Evolutionary conservation across 2,113 vertebrate species (phyloP), one percentile per base, ranked within the genome.

Genomic region (Thermophis baileyi): DNA sequence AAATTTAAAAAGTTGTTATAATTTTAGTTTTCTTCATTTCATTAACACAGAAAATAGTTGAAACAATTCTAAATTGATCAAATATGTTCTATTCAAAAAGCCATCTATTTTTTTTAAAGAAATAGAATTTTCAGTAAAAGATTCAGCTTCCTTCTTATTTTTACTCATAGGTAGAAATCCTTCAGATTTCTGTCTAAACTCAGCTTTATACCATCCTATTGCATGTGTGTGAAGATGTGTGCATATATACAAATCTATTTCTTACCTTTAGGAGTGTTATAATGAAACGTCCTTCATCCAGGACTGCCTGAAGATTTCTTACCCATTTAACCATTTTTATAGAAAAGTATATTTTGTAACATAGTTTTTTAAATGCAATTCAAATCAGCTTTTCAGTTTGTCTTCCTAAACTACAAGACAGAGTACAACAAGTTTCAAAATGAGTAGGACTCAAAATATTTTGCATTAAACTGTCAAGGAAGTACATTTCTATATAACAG

Each of bases 101-200:
- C 6, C 50, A 85, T 12, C 8, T 16, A 87, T 27, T 11, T 51
- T 96, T 96, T n/a, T 9, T 3, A 89, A 54, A 25, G 30, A 35
- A 55, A 55, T 11, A 22, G 22, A 88, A 25, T 44, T 40, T 90
- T 8, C 54, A 27, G 74, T 93, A 88, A 18, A n/a, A 50, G 3
- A 53, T 86, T 93, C 7, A 2, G 27, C 89, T 94, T 94, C 51
- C n/a, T 46, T 57, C 74, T 60, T 91, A 92, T 63, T 93, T 92
- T 60, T 40, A 11, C 1, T 89, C 86, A 0, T 88, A 53, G 89
- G 12, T 92, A 40, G 89, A 95, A 92, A 95, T 90, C 86, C 93
- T 96, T 94, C 95, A 91, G 88, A 92, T 96, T 96, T 92, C 50
- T 95, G 95, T 91, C 25, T 25, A 6, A 10, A 57, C 40, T 87